A percentile compares a stretch with the other conserved stretches of the same genome.
phyloP scores from a whole-genome alignment of 2,888 invertebrate genomes.

The Emmelina monodactyla region DNA sequence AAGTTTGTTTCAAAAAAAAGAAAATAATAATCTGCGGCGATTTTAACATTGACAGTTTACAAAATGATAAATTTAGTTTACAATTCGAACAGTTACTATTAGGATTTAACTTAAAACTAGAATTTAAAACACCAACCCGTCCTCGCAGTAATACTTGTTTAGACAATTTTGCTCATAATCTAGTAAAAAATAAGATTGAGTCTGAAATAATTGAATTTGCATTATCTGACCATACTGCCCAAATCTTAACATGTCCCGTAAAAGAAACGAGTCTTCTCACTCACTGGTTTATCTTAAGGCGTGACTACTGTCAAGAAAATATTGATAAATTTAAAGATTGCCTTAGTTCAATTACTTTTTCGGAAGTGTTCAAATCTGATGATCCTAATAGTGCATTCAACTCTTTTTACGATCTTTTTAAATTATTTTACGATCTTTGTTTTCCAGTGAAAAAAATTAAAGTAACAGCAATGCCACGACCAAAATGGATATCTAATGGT shows the following conservation, averaged over 20 bases:
- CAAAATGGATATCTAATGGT: constrained; percentile 2
- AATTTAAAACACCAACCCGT: neutral
- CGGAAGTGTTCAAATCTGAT: constrained; percentile 7
- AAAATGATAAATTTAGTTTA: neutral
- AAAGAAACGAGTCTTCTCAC: neutral
- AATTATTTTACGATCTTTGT: neutral
- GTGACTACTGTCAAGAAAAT: constrained; percentile 1
- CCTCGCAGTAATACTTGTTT: neutral
- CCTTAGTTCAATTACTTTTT: constrained; percentile 3
- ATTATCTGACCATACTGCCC: constrained; percentile 1
- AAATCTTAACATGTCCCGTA: neutral
- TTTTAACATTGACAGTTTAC: neutral
- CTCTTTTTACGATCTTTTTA: neutral
- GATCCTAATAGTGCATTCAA: neutral
- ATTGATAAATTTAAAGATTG: neutral
- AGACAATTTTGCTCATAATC: constrained; percentile 1
- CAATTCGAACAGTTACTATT: neutral
- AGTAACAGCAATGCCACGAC: neutral
- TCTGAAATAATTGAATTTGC: constrained; percentile 1
- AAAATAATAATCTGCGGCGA: constrained; percentile 1
- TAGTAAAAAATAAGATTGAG: no score
- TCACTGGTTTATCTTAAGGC: neutral
- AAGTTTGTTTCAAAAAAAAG: neutral
- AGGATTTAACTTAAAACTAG: neutral
- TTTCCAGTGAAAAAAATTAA: neutral